A percentile compares a stretch with the other conserved stretches of the same genome.
These are phyloP conservation scores for Agriopis leucophaearia DNA, from an alignment of 2,888 invertebrate species.

Conservation along the genomic window DNA sequence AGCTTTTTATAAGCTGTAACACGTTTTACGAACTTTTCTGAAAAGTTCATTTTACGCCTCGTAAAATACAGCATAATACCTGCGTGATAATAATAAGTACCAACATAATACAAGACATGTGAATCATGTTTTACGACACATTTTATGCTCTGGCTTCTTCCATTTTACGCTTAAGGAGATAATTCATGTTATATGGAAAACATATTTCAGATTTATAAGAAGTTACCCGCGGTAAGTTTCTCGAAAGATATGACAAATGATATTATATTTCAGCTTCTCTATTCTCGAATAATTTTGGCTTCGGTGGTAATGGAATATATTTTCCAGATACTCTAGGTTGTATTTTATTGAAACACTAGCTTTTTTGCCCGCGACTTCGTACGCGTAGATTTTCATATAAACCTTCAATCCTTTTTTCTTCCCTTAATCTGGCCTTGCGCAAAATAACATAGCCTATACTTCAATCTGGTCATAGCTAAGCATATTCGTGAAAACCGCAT, in stretches of 20 bases:
- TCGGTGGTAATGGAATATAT: conserved; percentile 26
- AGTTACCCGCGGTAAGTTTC: conserved; percentile 52
- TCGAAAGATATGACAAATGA: conserved; percentile 51
- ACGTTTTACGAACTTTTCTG: conserved; percentile 48
- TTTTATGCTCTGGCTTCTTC: conserved; percentile 66
- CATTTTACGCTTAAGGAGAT: conserved; percentile 63
- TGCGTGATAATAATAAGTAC: conserved; percentile 60
- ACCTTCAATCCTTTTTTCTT: no score
- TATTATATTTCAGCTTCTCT: conserved; percentile 47
- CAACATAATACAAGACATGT: conserved; percentile 61
- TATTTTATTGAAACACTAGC: conserved; percentile 20
- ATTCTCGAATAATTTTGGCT: conserved; percentile 35
- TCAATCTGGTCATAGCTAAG: no score
- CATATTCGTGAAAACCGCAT: no score
- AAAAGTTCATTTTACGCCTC: conserved; percentile 69
- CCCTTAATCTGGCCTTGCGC: no score
- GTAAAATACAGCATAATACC: conserved; percentile 73
- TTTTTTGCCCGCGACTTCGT: no score
- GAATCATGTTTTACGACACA: conserved; percentile 71
- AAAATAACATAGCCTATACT: no score
- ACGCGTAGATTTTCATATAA: no score
- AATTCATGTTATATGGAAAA: conserved; percentile 59
- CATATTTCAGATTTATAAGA: conserved; percentile 58
- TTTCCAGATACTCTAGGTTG: conserved; percentile 5
- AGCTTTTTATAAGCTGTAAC: conserved; percentile 34